These are phyloP conservation scores for Ormyrus labotus DNA, from an alignment of 2,888 invertebrate species.

Conservation along the genomic window DNA sequence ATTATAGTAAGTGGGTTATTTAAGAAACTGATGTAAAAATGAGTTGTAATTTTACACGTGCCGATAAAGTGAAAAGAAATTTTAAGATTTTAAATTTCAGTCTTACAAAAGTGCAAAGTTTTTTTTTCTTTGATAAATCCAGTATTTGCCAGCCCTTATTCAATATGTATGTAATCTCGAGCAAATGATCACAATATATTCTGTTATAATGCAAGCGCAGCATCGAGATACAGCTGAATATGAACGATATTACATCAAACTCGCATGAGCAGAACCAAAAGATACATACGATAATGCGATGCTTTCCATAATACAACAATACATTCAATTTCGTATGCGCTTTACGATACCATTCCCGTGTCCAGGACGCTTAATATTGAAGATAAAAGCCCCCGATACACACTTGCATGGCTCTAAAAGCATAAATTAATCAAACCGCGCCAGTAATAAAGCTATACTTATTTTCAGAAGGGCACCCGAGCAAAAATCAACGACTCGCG, in stretches of 20 bases:
- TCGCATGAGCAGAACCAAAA: neutral
- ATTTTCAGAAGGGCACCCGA: neutral
- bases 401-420: neutral
- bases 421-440: conserved; percentile 4
- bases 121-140: neutral
- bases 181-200: neutral
- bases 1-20: no score
- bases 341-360: neutral
- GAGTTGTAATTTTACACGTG: no score
- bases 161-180: neutral
- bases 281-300: conserved; percentile 15
- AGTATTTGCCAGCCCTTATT: neutral
- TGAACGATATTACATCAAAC: conserved; percentile 23
- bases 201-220: neutral
- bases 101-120: neutral
- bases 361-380: conserved; percentile 11
- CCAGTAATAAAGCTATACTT: neutral
- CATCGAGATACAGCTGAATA: neutral
- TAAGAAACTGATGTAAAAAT: no score
- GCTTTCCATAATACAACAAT: conserved; percentile 20
- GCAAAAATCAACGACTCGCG: neutral
- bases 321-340: neutral
- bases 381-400: neutral
- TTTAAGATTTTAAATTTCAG: no score
- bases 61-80: no score